Evolutionary conservation across 2,797 vertebrate species (phyloP).

Genomic region (Liparis tanakae): DNA sequence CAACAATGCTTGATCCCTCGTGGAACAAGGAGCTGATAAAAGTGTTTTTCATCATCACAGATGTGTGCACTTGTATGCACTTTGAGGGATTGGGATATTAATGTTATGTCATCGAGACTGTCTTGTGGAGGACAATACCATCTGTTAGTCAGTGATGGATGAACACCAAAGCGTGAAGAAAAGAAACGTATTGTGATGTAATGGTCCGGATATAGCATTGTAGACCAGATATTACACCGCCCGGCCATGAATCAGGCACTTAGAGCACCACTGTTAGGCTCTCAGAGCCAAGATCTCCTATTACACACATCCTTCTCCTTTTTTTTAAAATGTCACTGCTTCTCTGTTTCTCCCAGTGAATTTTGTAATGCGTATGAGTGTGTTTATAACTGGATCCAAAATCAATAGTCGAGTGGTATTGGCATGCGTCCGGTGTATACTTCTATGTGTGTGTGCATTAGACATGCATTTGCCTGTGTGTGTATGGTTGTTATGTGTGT

Average conservation of each 20-base stretch:
- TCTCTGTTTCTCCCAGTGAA: conserved; percentile 29
- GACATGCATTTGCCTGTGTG: conserved; percentile 23
- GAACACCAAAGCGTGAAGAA: conserved; percentile 30
- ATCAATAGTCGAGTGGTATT: conserved; percentile 46
- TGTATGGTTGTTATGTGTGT: conserved; percentile 4
- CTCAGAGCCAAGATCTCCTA: conserved; percentile 42
- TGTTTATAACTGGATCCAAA: conserved; percentile 46
- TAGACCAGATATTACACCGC: conserved; percentile 58
- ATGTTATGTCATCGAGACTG: conserved; percentile 42
- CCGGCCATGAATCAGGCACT: conserved; percentile 63
- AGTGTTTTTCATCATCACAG: conserved; percentile 11
- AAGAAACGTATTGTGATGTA: conserved; percentile 50
- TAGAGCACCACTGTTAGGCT: conserved; percentile 39
- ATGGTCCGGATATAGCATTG: conserved; percentile 57
- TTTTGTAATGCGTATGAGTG: conserved; percentile 20
- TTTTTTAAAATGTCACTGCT: conserved; percentile 11
- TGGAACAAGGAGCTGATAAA: conserved; percentile 38
- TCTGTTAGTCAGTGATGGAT: conserved; percentile 60
- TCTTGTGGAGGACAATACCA: conserved; percentile 57
- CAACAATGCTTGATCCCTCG: conserved; percentile 15
- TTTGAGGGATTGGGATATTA: conserved; percentile 31
- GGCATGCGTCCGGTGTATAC: conserved; percentile 14
- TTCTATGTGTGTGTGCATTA: conserved; percentile 18
- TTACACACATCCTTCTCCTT: conserved; percentile 52
- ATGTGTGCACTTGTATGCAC: conserved; percentile 14